Percentiles rank a stretch among this genome's conserved stretches.
Conservation (phyloP, 2,888 invertebrate species). For the Spodoptera exigua region DNA sequence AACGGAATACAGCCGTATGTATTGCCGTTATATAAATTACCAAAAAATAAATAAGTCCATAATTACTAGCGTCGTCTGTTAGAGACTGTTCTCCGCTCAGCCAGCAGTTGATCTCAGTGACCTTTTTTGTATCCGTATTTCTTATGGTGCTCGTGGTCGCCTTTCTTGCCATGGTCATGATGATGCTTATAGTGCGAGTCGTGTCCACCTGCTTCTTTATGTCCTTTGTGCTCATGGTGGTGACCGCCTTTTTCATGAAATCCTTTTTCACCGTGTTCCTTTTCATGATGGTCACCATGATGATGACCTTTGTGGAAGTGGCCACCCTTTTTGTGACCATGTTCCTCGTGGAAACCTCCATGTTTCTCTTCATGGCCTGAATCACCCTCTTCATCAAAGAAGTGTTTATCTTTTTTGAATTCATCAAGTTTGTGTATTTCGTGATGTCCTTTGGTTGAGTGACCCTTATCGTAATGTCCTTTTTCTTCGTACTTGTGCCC, state of each 20-base stretch:
- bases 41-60: conserved; percentile 61
- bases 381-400: conserved; percentile 95
- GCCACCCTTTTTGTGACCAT: conserved; percentile 94
- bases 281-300: conserved; percentile 93
- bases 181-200: conserved; percentile 93
- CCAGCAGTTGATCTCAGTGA: conserved; percentile 65
- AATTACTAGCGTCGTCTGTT: conserved; percentile 48
- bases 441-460: conserved; percentile 95
- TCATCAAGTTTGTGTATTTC: conserved; percentile 95
- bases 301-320: conserved; percentile 95
- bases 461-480: conserved; percentile 95
- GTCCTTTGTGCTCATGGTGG: conserved; percentile 94
- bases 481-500: conserved; percentile 91
- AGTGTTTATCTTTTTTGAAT: conserved; percentile 95
- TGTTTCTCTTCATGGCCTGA: conserved; percentile 95
- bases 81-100: conserved; percentile 26
- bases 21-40: conserved; percentile 44
- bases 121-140: conserved; percentile 92
- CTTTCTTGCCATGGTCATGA: conserved; percentile 93
- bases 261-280: conserved; percentile 94
- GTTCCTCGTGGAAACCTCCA: conserved; percentile 94
- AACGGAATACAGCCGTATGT: conserved; percentile 25
- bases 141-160: conserved; percentile 94
- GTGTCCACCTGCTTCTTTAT: conserved; percentile 93
- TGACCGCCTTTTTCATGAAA: conserved; percentile 94